These are phyloP conservation scores for Coelopa frigida DNA, from an alignment of 1,140 invertebrate species.

Conservation along the genomic window DNA sequence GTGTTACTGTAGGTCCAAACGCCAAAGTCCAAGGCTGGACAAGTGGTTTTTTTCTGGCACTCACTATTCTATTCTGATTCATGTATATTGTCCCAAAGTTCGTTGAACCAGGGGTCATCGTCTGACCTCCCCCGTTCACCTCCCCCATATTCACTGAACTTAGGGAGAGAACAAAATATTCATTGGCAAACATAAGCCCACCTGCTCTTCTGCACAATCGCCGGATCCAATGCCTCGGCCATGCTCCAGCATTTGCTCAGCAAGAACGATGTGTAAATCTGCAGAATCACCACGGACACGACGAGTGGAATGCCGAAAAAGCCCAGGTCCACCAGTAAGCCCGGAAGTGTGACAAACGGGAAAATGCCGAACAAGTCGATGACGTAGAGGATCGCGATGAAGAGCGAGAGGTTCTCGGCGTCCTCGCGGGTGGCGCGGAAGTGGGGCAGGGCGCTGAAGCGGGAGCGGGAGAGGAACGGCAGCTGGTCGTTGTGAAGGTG, in stretches of 20 bases:
- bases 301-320: constrained; percentile 63
- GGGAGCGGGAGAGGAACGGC: constrained; percentile 31
- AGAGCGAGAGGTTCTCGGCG: constrained; percentile 45
- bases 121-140: background rate
- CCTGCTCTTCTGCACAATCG: constrained; percentile 60
- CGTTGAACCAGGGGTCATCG: background rate
- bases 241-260: constrained; percentile 68
- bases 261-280: constrained; percentile 68
- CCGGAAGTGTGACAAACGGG: constrained; percentile 65
- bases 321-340: constrained; percentile 64
- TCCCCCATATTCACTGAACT: no score
- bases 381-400: constrained; percentile 67
- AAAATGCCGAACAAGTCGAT: constrained; percentile 76
- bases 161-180: no score
- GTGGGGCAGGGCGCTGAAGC: constrained; percentile 39
- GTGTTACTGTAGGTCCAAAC: no score
- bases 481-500: constrained; percentile 25
- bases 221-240: constrained; percentile 58
- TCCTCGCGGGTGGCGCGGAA: constrained; percentile 23
- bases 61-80: no score
- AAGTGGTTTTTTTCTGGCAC: no score
- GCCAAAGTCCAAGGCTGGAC: no score
- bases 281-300: constrained; percentile 56
- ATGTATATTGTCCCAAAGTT: no score
- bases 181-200: no score